These are phyloP conservation scores for Cotesia congregata DNA, from an alignment of 2,888 invertebrate species.

Conservation along the genomic window DNA sequence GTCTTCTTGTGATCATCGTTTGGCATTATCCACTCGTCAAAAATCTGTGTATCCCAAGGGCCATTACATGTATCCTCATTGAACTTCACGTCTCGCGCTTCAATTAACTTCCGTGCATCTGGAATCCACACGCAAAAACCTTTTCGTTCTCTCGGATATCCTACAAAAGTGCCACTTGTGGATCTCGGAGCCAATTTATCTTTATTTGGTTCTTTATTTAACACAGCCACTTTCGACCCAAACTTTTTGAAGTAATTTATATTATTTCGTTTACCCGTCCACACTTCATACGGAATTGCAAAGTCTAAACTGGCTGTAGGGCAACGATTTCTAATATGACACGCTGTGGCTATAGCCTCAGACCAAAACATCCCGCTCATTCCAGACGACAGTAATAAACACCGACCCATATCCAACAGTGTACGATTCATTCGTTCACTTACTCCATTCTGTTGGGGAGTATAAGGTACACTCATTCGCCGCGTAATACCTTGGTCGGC, in stretches of 20 bases:
- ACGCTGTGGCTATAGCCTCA: constrained; percentile 54
- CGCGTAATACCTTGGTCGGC: constrained; percentile 45
- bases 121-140: constrained; percentile 44
- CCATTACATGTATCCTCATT: constrained; percentile 13
- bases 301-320: constrained; percentile 42
- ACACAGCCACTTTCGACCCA: not conserved
- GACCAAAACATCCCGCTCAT: constrained; percentile 52
- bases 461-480: constrained; percentile 48
- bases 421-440: constrained; percentile 56
- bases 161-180: constrained; percentile 44
- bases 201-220: constrained; percentile 22
- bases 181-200: constrained; percentile 45
- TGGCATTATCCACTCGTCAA: not conserved
- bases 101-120: constrained; percentile 44
- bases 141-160: constrained; percentile 43
- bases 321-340: constrained; percentile 53
- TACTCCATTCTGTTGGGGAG: constrained; percentile 55
- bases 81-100: constrained; percentile 6
- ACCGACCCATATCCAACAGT: constrained; percentile 51
- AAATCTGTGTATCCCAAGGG: not conserved
- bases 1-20: not conserved
- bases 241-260: constrained; percentile 4
- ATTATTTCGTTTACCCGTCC: constrained; percentile 32
- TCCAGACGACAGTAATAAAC: constrained; percentile 49
- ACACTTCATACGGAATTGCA: constrained; percentile 44